Base-by-base conservation (phyloP, 2,888 invertebrate species). In the Tachina grossa region DNA sequence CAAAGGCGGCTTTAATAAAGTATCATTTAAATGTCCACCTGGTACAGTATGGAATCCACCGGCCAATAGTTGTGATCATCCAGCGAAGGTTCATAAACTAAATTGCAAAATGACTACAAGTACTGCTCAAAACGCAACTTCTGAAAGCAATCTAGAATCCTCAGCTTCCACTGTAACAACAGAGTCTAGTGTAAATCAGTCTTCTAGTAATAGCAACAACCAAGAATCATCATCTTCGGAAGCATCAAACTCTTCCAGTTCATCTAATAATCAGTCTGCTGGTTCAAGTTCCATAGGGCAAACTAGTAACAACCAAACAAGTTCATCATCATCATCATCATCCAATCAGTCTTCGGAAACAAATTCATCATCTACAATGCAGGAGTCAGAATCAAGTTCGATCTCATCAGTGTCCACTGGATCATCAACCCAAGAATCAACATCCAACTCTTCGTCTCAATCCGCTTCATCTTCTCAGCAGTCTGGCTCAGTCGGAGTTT, bases 31-130 rank as follows among this genome's bases (percentile, higher is more conserved):
- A 6, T 95, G 94, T 84, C 94, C 94, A 1, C 92, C 92, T 55
- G 94, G 93, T 79, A 95, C 94, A 0, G 93, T 94, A 71, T 95
- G 94, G 94, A 94, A 94, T 91, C 93, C 94, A 75, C 92, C 94
- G 57, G 93, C 93, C 77, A 93, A 94, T 88, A 93, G 93, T 88
- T 95, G 95, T 63, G 91, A 92, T 71, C 90, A 93, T 79, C 90
- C 90, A 31, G 87, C 88, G 4, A 89, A 89, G 79, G 88, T 91
- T 1, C 88, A 89, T 41, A 88, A 87, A 31, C 83, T 88, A 6
- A 90, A 90, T 43, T 92, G 92, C 59, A 90, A 88, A 72, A 88
- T 80, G 49, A 19, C 16, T 47, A 53, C 83, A 49, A 71, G 16
- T 61, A 82, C 53, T 51, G 72, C n/a, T 13, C 53, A 51, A 51